Evolutionary conservation across 2,888 invertebrate species (phyloP).

Genomic region (Stenodema calcarata): DNA sequence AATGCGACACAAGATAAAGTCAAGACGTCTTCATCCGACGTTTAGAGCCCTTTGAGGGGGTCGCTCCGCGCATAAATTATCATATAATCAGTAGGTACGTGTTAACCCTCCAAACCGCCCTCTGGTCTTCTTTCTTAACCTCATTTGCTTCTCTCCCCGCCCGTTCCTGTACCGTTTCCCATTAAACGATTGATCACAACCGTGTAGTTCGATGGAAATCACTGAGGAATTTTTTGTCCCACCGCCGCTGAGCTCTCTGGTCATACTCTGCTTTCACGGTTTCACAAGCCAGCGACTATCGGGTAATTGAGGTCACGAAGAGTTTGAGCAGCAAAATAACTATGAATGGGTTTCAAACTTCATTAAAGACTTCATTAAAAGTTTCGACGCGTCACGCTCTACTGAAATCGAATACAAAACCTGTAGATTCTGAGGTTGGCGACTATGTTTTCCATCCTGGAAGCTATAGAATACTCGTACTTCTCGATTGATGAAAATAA

Average conservation of each 20-base stretch:
- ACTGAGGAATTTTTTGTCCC: no score
- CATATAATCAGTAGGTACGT: neutral
- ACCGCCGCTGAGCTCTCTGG: neutral
- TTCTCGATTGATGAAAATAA: no score
- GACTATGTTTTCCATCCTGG: no score
- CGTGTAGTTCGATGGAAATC: no score
- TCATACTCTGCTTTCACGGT: neutral
- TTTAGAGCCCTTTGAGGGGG: neutral
- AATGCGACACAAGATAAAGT: neutral
- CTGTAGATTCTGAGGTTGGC: no score
- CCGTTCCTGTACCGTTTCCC: neutral
- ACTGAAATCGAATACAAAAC: no score
- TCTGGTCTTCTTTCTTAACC: neutral
- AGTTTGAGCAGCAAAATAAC: neutral
- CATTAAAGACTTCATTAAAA: neutral
- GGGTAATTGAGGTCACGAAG: neutral
- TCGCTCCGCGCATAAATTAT: neutral
- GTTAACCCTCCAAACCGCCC: neutral
- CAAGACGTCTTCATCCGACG: neutral
- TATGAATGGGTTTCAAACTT: neutral
- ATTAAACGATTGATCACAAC: neutral
- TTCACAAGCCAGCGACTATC: neutral
- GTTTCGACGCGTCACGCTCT: neutral
- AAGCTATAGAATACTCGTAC: no score
- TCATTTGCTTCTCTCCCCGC: neutral